A percentile compares a stretch with the other conserved stretches of the same genome.
phyloP scores from a whole-genome alignment of 2,113 vertebrate genomes.

The Albula goreensis region DNA sequence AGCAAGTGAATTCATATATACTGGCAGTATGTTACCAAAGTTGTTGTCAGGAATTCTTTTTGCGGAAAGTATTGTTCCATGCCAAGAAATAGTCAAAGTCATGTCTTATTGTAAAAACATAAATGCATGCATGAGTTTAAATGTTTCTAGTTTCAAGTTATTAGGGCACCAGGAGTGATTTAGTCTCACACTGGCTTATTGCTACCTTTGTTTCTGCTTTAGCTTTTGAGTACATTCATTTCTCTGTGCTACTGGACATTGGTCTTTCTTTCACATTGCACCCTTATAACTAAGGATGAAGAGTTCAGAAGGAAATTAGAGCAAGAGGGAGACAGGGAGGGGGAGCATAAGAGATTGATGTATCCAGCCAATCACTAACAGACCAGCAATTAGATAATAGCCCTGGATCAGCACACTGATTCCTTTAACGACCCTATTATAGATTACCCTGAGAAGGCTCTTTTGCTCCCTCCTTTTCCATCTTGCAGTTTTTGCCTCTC shows the following conservation, averaged over 20 bases:
- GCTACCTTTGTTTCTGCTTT: not conserved
- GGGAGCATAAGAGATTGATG: conserved; percentile 37
- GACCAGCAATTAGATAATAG: conserved; percentile 56
- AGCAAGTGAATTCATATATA: too few species aligned
- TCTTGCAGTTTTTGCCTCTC: conserved; percentile 34
- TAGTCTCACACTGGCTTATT: not conserved
- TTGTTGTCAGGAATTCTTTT: too few species aligned
- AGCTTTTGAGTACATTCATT: not conserved
- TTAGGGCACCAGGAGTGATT: not conserved
- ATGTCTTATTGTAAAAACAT: not conserved
- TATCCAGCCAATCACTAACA: conserved; percentile 43
- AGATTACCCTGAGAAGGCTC: conserved; percentile 49
- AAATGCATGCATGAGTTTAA: not conserved
- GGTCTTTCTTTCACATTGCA: not conserved
- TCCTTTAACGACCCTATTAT: conserved; percentile 51
- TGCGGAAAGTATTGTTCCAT: not conserved
- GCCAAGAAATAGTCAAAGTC: not conserved
- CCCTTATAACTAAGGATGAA: conserved; percentile 6
- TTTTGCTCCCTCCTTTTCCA: conserved; percentile 31
- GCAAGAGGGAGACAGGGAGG: not conserved
- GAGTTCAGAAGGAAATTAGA: not conserved
- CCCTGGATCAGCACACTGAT: conserved; percentile 50
- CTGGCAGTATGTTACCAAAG: too few species aligned
- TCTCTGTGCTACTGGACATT: not conserved
- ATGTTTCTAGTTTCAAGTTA: too few species aligned